Conservation (phyloP, 2,888 invertebrate genomes). For the Drosophila parthenogenetica region DNA sequence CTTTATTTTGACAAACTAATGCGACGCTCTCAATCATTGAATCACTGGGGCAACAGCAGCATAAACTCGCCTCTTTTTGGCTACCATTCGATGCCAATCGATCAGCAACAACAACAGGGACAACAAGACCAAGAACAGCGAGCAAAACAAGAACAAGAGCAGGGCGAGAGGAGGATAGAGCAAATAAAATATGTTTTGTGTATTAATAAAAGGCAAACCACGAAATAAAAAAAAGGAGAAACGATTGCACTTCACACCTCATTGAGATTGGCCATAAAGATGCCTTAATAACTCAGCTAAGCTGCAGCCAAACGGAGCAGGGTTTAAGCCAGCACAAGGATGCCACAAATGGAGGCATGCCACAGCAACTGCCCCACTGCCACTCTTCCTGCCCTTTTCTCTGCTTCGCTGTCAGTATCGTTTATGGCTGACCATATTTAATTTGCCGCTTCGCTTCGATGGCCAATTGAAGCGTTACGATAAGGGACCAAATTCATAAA, state of each 20-base stretch:
- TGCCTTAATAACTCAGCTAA: constrained; percentile 84
- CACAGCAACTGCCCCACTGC: not conserved
- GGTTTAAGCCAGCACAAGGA: constrained; percentile 1
- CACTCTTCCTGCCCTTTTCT: not conserved
- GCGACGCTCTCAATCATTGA: constrained; percentile 16
- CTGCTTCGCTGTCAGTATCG: constrained; percentile 70
- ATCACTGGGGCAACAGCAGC: constrained; percentile 4
- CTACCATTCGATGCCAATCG: constrained; percentile 36
- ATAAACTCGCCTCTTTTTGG: not conserved
- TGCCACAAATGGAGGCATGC: constrained; percentile 20
- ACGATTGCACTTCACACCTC: constrained; percentile 84
- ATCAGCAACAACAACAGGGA: constrained; percentile 29
- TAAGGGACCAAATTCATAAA: constrained; percentile 80
- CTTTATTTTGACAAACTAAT: constrained; percentile 14
- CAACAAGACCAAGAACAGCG: constrained; percentile 14
- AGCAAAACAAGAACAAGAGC: constrained; percentile 4
- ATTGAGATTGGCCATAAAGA: constrained; percentile 84
- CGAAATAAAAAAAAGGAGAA: constrained; percentile 18
- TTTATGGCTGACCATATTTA: constrained; percentile 81
- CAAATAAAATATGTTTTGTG: constrained; percentile 76
- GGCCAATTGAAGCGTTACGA: constrained; percentile 80
- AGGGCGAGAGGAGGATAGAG: constrained; percentile 1
- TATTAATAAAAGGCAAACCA: constrained; percentile 77
- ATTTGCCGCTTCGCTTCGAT: constrained; percentile 73
- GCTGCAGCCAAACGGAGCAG: constrained; percentile 40